A percentile compares a stretch with the other conserved stretches of the same genome.
Conservation (phyloP, 2,113 vertebrate species). For the Paedocypris sp. region DNA sequence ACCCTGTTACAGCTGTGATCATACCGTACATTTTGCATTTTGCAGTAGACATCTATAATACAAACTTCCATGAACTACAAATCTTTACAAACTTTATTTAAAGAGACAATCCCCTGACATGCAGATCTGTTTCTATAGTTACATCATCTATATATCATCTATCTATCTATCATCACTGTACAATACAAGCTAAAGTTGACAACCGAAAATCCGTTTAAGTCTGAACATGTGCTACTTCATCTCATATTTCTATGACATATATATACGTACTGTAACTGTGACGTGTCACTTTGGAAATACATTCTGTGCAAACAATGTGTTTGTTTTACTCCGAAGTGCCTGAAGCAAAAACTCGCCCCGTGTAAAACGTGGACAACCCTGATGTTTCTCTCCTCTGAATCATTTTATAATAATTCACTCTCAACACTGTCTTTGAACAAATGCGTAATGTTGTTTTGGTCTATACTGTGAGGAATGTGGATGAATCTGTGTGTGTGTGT, state of each 20-base stretch:
- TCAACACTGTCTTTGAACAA: too few relatives aligned
- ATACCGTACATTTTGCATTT: too few relatives aligned
- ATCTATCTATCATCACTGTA: neutral
- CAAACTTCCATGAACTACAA: too few relatives aligned
- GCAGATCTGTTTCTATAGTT: conserved; percentile 5
- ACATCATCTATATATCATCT: neutral
- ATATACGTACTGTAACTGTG: too few relatives aligned
- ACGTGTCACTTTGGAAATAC: too few relatives aligned
- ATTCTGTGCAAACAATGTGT: conserved; percentile 44
- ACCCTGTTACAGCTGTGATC: neutral
- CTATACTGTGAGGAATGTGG: neutral
- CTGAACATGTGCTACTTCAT: neutral
- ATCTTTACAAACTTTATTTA: neutral
- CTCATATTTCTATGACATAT: neutral
- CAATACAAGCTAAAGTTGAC: neutral
- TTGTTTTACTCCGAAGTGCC: too few relatives aligned
- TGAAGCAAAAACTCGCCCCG: too few relatives aligned
- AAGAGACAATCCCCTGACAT: conserved; percentile 5
- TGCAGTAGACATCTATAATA: too few relatives aligned
- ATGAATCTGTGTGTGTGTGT: neutral
- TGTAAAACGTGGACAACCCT: too few relatives aligned
- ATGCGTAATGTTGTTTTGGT: neutral
- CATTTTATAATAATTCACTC: too few relatives aligned
- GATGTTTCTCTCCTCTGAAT: too few relatives aligned
- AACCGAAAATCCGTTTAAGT: neutral